Base-by-base conservation (phyloP, 2,113 vertebrate genomes). In the Parotia lawesii region DNA sequence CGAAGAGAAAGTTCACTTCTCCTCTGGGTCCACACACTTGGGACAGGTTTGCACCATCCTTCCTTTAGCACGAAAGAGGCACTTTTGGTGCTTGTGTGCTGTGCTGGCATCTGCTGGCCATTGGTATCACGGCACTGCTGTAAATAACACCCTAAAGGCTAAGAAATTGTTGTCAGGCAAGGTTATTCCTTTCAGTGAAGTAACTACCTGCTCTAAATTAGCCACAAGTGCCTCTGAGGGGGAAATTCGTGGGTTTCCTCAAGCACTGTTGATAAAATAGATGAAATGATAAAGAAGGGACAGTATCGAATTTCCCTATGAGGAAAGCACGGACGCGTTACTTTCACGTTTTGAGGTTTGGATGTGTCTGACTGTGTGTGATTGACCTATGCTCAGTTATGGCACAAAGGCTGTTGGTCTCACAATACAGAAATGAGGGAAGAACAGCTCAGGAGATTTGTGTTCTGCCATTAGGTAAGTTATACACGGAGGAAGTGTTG, bases 31-130 rank as follows among this genome's bases (percentile, higher is more conserved):
- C 2, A 1, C 28, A 3, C 5, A 8, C 35, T 5, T 35, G 22
- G 15, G 44, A 48, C 25, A 57, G 40, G 11, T 51, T 5, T 45
- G 40, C 47, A 13, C 31, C 9, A 3, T 16, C 25, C 12, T 24
- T 27, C 31, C 25, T 73, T 50, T 1, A 37, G 48, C 25, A 3
- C 2, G 6, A 2, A 73, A 2, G 22, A 44, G 35, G n/a, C 61
- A 5, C n/a, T 50, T 20, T 1, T 22, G 35, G 58, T 53, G 58
- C 58, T 35, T 3, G 12, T 25, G 22, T 71, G 33, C 44, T 73
- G 22, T 89, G 92, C 89, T 93, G 95, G 64, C 92, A 96, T 50
- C 92, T 82, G 69, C 73, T 95, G 97, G 96, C 69, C 50, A 7
- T 22, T 37, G 38, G 66, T 15, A 22, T 80, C 65, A 87, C n/a